Conservation (phyloP, 1,140 invertebrate genomes). For the Drosophila mayri region DNA sequence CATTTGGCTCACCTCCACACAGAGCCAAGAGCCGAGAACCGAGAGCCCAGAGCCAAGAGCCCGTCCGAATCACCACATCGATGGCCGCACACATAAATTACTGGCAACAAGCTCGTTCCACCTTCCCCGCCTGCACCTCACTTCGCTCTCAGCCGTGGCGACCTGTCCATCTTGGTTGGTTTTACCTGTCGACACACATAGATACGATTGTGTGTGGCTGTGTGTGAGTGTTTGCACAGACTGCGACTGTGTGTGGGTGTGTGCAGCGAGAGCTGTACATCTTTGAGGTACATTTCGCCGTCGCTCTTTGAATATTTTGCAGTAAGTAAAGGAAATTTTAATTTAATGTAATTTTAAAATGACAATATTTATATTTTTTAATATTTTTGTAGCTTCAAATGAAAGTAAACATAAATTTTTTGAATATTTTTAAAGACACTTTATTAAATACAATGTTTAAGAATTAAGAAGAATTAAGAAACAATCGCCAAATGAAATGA, state of each 20-base stretch:
- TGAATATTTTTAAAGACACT: not conserved
- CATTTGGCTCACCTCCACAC: conserved; percentile 50
- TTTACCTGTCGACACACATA: conserved; percentile 70
- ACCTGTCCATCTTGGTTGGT: conserved; percentile 52
- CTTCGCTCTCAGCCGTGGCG: conserved; percentile 20
- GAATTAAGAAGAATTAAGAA: no score
- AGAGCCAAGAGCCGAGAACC: conserved; percentile 15
- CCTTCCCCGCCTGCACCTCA: not conserved
- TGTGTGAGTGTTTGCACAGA: conserved; percentile 3
- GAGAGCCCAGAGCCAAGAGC: conserved; percentile 23
- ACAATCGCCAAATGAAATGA: no score
- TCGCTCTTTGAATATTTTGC: conserved; percentile 40
- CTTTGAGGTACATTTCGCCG: conserved; percentile 55
- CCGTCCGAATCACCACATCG: conserved; percentile 28
- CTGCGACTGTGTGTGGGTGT: conserved; percentile 6
- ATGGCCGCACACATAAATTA: conserved; percentile 81
- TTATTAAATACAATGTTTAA: no score
- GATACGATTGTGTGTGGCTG: conserved; percentile 31
- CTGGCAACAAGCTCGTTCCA: conserved; percentile 42
- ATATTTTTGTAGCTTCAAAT: not conserved
- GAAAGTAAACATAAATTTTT: not conserved
- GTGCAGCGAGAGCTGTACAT: conserved; percentile 14
- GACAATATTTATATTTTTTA: not conserved
- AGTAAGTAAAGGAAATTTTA: not conserved
- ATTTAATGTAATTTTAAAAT: not conserved